Evolutionary conservation across 2,113 vertebrate species (phyloP).

Genomic region (Charina bottae): DNA sequence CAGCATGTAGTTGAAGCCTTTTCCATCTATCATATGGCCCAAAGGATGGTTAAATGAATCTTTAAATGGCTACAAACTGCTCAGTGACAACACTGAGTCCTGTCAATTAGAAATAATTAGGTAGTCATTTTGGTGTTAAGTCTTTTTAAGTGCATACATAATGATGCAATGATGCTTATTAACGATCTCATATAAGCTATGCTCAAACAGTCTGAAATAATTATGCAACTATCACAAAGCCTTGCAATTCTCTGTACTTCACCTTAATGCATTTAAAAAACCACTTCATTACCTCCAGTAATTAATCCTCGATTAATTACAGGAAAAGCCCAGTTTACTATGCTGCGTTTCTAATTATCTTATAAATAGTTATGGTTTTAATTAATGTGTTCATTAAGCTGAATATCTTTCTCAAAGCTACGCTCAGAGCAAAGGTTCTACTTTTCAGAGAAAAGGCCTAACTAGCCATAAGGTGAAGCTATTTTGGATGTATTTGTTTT

Average conservation of each 20-base stretch:
- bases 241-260: constrained; percentile 98
- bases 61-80: constrained; percentile 93
- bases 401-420: constrained; percentile 99
- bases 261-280: constrained; percentile 99
- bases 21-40: constrained; percentile 84
- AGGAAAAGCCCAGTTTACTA: constrained; percentile 99
- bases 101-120: constrained; percentile 99
- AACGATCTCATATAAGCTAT: constrained; percentile 85
- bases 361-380: constrained; percentile 99
- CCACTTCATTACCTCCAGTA: constrained; percentile 99
- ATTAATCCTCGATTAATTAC: constrained; percentile 99
- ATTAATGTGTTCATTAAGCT: constrained; percentile 99
- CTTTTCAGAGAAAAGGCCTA: constrained; percentile 92
- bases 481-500: constrained; percentile 98
- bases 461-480: constrained; percentile 99
- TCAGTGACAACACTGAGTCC: constrained; percentile 95
- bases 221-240: constrained; percentile 99
- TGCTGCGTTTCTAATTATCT: constrained; percentile 99
- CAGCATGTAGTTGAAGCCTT: constrained; percentile 76
- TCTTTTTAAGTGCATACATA: constrained; percentile 99
- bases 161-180: constrained; percentile 99
- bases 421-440: constrained; percentile 97
- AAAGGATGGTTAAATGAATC: constrained; percentile 91
- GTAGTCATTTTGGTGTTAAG: constrained; percentile 97
- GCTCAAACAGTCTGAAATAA: constrained; percentile 98